Evolutionary conservation across 2,888 invertebrate genomes (phyloP), one percentile per base, ranked within the genome.

Genomic region (Nyleta sp.): DNA sequence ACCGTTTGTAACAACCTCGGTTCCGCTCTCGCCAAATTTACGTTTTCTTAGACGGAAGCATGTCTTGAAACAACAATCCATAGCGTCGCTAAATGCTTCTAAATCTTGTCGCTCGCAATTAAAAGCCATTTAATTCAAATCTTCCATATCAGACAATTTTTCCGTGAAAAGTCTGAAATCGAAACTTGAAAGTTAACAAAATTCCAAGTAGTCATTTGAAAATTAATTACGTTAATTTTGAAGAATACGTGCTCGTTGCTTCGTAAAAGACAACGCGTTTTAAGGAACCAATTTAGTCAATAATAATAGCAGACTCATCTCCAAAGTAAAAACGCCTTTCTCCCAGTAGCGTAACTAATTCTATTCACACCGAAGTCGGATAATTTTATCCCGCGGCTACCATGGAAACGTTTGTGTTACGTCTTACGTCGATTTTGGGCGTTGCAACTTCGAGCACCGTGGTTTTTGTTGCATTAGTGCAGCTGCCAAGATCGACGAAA

Each of bases 1-100:
- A 78, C 79, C 48, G 74, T 59, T 74, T 72, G 48, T 71, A 74
- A 71, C 65, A 70, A 74, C 71, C 64, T 70, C 53, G 59, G 75
- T 82, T 83, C 81, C 81, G 81, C 64, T 81, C 67, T 68, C 70
- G 42, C 70, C 57, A 77, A 83, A 84, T 80, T 84, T 81, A 82
- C 79, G 83, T 79, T 82, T 73, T 73, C 70, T 70, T 77, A 70
- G 65, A 52, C 81, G 84, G 81, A 84, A 82, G 55, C 60, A 55
- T 28, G 48, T 59, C 70, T 50, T 50, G 31, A 42, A 72, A 80
- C 71, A 75, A 72, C 60, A 38, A 38, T 62, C 62, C 22, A 48
- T 53, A 31, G 28, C 44, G 38, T 52, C 60, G 38, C 18, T 13
- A 57, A 70, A 18, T 44, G 28, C 22, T 31, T 42, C n/a, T 38